Evolutionary conservation across 2,888 invertebrate species (phyloP).

Genomic region (Phlogophora meticulosa): DNA sequence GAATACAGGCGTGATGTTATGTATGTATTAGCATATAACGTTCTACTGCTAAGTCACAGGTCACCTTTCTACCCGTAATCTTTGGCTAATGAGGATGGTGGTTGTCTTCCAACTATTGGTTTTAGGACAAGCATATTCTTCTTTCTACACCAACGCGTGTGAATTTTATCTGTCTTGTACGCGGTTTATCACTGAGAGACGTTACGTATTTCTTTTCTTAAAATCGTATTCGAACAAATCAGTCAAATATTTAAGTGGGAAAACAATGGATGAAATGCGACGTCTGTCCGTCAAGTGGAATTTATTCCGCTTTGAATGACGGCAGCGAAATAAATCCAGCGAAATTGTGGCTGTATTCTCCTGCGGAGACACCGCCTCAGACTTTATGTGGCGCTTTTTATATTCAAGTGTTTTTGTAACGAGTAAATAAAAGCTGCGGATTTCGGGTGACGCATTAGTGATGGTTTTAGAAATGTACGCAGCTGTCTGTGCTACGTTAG

Average conservation of each 20-base stretch:
- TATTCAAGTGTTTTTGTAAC: conserved; percentile 44
- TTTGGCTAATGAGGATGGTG: no score
- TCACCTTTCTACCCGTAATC: no score
- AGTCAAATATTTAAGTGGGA: conserved; percentile 40
- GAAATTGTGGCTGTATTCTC: conserved; percentile 38
- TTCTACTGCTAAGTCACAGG: no score
- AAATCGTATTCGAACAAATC: conserved; percentile 30
- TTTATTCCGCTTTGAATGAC: conserved; percentile 62
- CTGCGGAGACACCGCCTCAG: conserved; percentile 19
- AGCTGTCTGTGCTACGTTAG: neutral
- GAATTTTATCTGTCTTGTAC: no score
- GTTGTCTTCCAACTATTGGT: no score
- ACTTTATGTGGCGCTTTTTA: conserved; percentile 55
- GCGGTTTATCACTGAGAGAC: no score
- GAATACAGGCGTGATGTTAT: no score
- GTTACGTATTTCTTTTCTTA: neutral
- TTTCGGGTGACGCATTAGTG: conserved; percentile 25
- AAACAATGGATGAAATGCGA: conserved; percentile 59
- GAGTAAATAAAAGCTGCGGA: conserved; percentile 29
- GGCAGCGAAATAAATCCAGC: conserved; percentile 57
- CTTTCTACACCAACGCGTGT: no score
- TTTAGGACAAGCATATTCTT: no score
- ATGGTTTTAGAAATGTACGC: conserved; percentile 11
- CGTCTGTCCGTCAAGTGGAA: conserved; percentile 60
- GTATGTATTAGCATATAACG: no score